Evolutionary conservation across 1,140 invertebrate species (phyloP).

Genomic region (Aphaenogaster ashmeadi): DNA sequence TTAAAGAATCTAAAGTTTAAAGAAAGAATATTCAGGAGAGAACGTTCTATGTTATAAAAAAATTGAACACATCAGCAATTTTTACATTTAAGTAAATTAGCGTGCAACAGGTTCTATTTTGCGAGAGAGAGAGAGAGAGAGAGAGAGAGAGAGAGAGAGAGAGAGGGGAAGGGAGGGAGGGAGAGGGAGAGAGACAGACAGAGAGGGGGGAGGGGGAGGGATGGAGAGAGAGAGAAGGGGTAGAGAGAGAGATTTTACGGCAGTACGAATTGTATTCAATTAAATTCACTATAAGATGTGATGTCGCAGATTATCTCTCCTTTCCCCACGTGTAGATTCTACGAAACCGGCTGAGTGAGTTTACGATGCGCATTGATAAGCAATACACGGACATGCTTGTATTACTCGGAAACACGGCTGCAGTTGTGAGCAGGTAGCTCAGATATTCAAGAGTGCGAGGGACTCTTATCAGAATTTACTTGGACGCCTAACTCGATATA

Average conservation of each 20-base stretch:
- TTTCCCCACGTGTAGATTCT: background rate
- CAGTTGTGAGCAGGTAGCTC: background rate
- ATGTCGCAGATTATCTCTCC: background rate
- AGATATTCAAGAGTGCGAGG: background rate
- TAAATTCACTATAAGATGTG: background rate
- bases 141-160: too few species aligned
- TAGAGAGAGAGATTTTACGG: background rate
- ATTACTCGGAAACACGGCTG: background rate
- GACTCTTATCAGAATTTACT: background rate
- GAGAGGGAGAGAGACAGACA: too few species aligned
- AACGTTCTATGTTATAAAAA: too few species aligned
- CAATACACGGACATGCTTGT: background rate
- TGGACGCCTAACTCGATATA: background rate
- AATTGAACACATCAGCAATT: too few species aligned
- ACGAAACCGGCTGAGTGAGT: constrained; percentile 1
- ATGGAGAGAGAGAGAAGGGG: too few species aligned
- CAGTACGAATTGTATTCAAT: background rate
- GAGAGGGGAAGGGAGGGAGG: too few species aligned
- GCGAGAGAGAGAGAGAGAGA: too few species aligned
- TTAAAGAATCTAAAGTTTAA: too few species aligned
- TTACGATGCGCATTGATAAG: constrained; percentile 12
- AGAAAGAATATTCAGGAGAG: too few species aligned
- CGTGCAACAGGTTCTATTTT: too few species aligned
- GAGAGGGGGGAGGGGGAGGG: too few species aligned
- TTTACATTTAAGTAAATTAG: too few species aligned